phyloP scores from a whole-genome alignment of 2,113 vertebrate species.

The Pelmatolapia mariae region DNA sequence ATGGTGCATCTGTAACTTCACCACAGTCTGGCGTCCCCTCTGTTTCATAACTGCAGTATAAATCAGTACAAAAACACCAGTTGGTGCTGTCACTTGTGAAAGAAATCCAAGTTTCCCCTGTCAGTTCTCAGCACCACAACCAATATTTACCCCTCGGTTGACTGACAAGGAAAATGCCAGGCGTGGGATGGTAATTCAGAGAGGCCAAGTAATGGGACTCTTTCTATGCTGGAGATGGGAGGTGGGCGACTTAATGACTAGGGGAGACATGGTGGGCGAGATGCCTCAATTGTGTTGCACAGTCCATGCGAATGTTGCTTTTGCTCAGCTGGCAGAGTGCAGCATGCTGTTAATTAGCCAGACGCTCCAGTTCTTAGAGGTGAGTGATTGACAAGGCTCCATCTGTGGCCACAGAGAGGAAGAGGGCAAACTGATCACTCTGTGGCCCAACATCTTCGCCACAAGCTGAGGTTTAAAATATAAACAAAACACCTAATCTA shows the following conservation, averaged over 20 bases:
- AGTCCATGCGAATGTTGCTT: neutral
- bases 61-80: constrained; percentile 42
- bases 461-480: neutral
- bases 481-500: neutral
- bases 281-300: constrained; percentile 40
- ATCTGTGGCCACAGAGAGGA: constrained; percentile 25
- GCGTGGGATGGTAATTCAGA: constrained; percentile 55
- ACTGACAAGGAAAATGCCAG: constrained; percentile 59
- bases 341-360: constrained; percentile 40
- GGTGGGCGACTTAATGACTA: constrained; percentile 66
- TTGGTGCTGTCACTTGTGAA: constrained; percentile 31
- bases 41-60: constrained; percentile 3
- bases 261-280: constrained; percentile 35
- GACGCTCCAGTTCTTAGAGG: constrained; percentile 2
- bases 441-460: neutral
- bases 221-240: constrained; percentile 42
- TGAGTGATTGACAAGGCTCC: constrained; percentile 47
- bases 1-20: neutral
- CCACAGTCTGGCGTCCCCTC: neutral
- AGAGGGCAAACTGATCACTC: neutral
- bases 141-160: constrained; percentile 55
- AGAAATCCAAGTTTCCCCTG: constrained; percentile 42
- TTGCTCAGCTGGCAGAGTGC: constrained; percentile 14
- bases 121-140: constrained; percentile 31
- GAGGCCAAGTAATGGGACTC: constrained; percentile 48